A percentile compares a stretch with the other conserved stretches of the same genome.
Conservation (phyloP, 2,113 vertebrate genomes). For the Catharus bicknelli region DNA sequence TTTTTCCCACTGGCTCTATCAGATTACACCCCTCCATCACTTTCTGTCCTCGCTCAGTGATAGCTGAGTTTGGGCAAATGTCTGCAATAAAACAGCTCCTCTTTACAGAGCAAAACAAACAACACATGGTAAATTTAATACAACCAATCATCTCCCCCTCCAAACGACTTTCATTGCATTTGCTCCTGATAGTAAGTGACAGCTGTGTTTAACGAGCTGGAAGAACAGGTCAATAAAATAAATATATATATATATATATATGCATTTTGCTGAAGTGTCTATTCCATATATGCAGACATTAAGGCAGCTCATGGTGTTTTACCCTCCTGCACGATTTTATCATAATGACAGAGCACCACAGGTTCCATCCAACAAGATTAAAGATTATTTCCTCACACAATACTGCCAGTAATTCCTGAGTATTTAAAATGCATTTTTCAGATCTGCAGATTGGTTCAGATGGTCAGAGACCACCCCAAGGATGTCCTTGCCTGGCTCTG, state of each 20-base stretch:
- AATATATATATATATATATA: background rate
- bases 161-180: constrained; percentile 19
- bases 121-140: constrained; percentile 38
- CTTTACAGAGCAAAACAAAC: constrained; percentile 26
- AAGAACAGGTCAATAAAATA: constrained; percentile 42
- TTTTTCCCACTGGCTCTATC: background rate
- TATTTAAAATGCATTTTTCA: background rate
- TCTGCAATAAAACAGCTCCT: constrained; percentile 18
- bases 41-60: background rate
- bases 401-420: background rate
- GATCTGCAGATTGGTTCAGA: background rate
- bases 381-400: background rate
- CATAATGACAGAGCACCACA: background rate
- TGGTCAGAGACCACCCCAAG: background rate
- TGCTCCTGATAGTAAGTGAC: background rate
- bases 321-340: background rate
- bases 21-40: background rate
- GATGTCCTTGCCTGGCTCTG: background rate
- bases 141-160: background rate
- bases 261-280: background rate
- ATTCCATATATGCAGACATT: background rate
- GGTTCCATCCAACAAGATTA: background rate
- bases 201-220: constrained; percentile 38
- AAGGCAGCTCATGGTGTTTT: background rate
- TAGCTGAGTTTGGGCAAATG: background rate